Evolutionary conservation across 2,888 invertebrate species (phyloP).

Genomic region (Drosophila rellima): DNA sequence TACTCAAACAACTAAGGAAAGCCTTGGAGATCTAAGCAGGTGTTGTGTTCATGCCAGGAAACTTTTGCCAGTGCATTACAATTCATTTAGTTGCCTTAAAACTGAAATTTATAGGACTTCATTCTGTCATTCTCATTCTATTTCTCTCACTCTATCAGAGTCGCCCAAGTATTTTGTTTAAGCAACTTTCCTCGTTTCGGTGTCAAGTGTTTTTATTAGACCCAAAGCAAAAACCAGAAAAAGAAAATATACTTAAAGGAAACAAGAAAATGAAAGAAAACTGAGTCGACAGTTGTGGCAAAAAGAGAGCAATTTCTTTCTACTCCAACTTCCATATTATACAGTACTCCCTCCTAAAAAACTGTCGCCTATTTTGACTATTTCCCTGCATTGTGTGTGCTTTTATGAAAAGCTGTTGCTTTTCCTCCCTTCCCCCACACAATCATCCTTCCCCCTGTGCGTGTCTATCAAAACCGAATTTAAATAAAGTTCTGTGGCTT

Average conservation of each 20-base stretch:
- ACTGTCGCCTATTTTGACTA: conserved; percentile 43
- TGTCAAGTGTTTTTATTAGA: conserved; percentile 75
- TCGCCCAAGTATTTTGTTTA: conserved; percentile 52
- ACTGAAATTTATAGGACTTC: conserved; percentile 13
- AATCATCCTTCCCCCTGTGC: conserved; percentile 5
- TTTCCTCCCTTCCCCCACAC: conserved; percentile 12
- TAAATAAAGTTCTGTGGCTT: conserved; percentile 47
- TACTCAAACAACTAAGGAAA: neutral
- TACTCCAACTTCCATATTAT: conserved; percentile 14
- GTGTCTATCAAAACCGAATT: conserved; percentile 52
- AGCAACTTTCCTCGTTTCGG: conserved; percentile 69
- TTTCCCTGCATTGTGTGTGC: conserved; percentile 17
- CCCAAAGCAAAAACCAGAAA: conserved; percentile 30
- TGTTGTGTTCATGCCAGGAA: conserved; percentile 20
- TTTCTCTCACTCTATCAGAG: conserved; percentile 13
- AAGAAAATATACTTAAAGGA: conserved; percentile 24
- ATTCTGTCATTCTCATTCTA: conserved; percentile 25
- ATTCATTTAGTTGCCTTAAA: conserved; percentile 27
- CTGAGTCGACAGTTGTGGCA: conserved; percentile 49
- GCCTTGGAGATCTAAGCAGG: conserved; percentile 13
- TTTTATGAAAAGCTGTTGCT: conserved; percentile 48
- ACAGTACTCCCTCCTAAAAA: conserved; percentile 3
- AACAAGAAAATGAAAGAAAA: conserved; percentile 34
- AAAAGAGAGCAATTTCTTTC: conserved; percentile 16
- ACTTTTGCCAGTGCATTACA: conserved; percentile 22